These are phyloP conservation scores for Gnathonemus echidnorhynchus DNA, from an alignment of 2,113 vertebrate species.

Conservation along the genomic window DNA sequence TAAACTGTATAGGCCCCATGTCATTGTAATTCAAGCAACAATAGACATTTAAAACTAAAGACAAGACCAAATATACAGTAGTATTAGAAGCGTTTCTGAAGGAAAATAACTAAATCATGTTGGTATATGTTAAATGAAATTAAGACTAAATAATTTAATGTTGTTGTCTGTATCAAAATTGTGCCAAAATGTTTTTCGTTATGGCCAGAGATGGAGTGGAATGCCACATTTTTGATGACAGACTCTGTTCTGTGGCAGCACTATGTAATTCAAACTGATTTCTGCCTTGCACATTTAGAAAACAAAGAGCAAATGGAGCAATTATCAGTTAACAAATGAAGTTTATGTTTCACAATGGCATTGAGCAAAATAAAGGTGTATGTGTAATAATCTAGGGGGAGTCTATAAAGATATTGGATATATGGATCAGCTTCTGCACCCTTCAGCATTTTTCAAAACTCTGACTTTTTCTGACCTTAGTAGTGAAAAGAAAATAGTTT, in stretches of 20 bases:
- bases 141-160: conserved; percentile 14
- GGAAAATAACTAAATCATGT: neutral
- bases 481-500: neutral
- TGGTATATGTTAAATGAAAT: neutral
- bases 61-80: neutral
- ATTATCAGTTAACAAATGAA: neutral
- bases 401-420: neutral
- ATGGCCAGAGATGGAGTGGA: conserved; percentile 26
- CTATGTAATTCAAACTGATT: neutral
- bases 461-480: neutral
- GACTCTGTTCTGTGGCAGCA: conserved; percentile 16
- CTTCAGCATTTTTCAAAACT: neutral
- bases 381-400: neutral
- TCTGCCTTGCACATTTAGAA: neutral
- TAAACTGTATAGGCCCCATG: neutral
- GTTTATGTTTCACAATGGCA: neutral
- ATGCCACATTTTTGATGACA: conserved; percentile 29
- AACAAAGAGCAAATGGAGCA: neutral
- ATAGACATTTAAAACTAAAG: neutral
- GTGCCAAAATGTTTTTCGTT: conserved; percentile 16
- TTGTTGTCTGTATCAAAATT: conserved; percentile 21
- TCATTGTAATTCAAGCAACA: neutral
- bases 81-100: neutral
- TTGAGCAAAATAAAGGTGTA: neutral
- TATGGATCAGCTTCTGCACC: neutral